These are phyloP conservation scores for Petrocephalus sullivani DNA, from an alignment of 2,797 vertebrate genomes.

Conservation along the genomic window DNA sequence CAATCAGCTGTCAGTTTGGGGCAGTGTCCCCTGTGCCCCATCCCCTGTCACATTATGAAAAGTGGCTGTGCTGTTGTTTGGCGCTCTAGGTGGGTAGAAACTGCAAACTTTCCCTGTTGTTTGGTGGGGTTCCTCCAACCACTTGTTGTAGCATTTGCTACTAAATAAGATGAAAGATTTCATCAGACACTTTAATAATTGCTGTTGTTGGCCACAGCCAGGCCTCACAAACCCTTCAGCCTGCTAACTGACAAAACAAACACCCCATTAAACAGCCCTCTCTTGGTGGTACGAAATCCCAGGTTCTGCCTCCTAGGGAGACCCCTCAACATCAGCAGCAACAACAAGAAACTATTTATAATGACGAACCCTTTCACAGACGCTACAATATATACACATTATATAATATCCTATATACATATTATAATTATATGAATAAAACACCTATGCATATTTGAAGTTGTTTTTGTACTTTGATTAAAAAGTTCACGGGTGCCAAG, in stretches of 20 bases:
- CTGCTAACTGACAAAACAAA: background rate
- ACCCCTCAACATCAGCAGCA: background rate
- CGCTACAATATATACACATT: background rate
- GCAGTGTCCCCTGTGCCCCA: background rate
- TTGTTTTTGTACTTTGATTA: slow-evolving; percentile 37
- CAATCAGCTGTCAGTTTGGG: background rate
- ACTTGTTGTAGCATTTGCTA: background rate
- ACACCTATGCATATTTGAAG: slow-evolving; percentile 32
- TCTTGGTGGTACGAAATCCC: background rate
- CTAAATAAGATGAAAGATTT: background rate
- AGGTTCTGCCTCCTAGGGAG: background rate
- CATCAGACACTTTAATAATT: background rate
- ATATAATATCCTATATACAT: background rate
- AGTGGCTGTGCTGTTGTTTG: background rate
- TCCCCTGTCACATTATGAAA: background rate
- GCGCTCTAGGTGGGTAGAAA: background rate
- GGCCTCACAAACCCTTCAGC: background rate
- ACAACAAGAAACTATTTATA: background rate
- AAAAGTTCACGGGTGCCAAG: slow-evolving; percentile 35
- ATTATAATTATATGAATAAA: background rate
- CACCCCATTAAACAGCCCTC: background rate
- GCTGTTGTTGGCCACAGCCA: background rate
- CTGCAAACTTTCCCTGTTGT: background rate
- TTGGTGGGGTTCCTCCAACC: background rate
- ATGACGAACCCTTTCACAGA: background rate